A percentile compares a stretch with the other conserved stretches of the same genome.
Evolutionary conservation across 2,113 vertebrate genomes (phyloP).

Genomic region (Zapornia atra): DNA sequence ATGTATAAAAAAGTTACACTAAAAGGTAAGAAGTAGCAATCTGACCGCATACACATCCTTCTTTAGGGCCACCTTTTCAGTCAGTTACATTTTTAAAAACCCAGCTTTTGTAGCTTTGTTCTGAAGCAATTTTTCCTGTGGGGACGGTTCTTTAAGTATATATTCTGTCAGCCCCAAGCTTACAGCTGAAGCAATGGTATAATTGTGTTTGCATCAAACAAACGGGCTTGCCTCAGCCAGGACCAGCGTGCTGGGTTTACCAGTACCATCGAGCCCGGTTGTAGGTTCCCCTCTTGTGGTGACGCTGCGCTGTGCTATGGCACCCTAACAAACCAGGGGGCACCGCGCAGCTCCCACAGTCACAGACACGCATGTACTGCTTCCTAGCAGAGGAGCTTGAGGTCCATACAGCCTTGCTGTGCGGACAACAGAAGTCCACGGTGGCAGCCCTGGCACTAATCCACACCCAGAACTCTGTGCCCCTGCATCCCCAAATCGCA

Average conservation of each 20-base stretch:
- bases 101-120: background rate
- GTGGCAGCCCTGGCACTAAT: rapidly evolving
- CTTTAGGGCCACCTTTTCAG: background rate
- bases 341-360: too few species aligned
- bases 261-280: background rate
- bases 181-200: background rate
- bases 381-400: background rate
- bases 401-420: background rate
- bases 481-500: rapidly evolving
- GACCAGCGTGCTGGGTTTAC: rapidly evolving
- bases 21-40: background rate
- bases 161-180: background rate
- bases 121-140: background rate
- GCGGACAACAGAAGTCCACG: background rate
- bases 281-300: conserved; percentile 64
- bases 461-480: background rate
- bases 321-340: background rate
- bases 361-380: background rate
- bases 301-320: background rate
- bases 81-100: background rate
- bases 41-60: background rate
- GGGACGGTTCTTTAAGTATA: background rate
- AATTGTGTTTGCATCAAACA: background rate
- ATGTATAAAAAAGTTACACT: background rate
- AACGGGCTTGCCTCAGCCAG: background rate